Conservation (phyloP, 2,797 vertebrate genomes). For the Sparidentex hasta region DNA sequence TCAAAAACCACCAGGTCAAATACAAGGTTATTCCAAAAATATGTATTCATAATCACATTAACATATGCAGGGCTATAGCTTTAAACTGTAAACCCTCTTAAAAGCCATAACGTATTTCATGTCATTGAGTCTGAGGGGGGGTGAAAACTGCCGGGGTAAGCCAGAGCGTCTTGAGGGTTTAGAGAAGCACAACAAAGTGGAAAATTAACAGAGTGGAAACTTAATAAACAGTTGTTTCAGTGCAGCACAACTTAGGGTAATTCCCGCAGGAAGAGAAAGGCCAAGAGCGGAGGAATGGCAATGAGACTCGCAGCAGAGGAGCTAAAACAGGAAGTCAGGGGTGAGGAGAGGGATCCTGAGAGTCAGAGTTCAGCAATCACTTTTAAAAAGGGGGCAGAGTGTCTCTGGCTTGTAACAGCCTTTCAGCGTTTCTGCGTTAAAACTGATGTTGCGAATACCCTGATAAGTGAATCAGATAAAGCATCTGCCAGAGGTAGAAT, state of each 20-base stretch:
- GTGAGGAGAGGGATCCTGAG: constrained; percentile 77
- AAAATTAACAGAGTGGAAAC: constrained; percentile 83
- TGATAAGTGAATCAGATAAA: constrained; percentile 67
- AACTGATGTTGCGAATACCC: constrained; percentile 61
- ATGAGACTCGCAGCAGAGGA: constrained; percentile 57
- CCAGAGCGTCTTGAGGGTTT: constrained; percentile 56
- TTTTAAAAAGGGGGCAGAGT: constrained; percentile 67
- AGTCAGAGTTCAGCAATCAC: constrained; percentile 84
- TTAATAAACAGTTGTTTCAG: constrained; percentile 85
- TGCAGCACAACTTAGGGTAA: constrained; percentile 71
- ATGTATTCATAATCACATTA: constrained; percentile 75
- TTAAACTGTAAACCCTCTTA: constrained; percentile 75
- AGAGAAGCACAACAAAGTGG: constrained; percentile 76
- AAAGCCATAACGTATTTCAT: constrained; percentile 70
- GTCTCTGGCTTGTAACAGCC: constrained; percentile 69
- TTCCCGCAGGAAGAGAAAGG: constrained; percentile 82
- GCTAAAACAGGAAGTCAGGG: constrained; percentile 82
- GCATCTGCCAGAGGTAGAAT: constrained; percentile 50
- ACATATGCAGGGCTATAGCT: constrained; percentile 67
- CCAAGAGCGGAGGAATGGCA: constrained; percentile 73
- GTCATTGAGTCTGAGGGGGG: constrained; percentile 48
- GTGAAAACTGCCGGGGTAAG: constrained; percentile 28
- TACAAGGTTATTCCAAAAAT: constrained; percentile 74
- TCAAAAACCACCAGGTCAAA: constrained; percentile 66
- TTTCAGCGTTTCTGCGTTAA: constrained; percentile 63